phyloP scores from a whole-genome alignment of 2,888 invertebrate species.

The Smittia sp. region DNA sequence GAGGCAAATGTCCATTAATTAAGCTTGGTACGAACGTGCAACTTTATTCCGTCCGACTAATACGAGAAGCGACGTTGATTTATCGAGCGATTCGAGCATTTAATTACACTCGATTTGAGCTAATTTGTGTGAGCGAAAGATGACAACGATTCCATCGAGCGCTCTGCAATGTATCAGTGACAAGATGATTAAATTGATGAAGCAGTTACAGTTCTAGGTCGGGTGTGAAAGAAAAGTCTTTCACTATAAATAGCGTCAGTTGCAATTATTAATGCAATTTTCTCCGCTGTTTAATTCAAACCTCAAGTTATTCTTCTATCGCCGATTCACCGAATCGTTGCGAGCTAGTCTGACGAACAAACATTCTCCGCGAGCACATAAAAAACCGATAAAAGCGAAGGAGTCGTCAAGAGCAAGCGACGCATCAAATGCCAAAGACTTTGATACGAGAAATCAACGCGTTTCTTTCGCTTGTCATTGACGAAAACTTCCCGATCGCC shows the following conservation, averaged over 20 bases:
- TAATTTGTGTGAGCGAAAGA: not conserved
- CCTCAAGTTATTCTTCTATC: not conserved
- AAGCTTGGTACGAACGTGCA: not conserved
- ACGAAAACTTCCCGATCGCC: not conserved
- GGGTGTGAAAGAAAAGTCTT: not conserved
- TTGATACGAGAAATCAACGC: not conserved
- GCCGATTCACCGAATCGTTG: not conserved
- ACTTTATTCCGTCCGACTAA: not conserved
- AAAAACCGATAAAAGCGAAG: not conserved
- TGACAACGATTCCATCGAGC: not conserved
- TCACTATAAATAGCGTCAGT: not conserved
- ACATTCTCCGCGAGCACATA: not conserved
- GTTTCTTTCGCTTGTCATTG: not conserved
- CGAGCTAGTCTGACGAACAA: too few relatives aligned
- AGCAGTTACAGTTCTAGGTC: not conserved
- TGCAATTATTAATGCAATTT: not conserved
- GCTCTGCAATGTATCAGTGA: too few relatives aligned
- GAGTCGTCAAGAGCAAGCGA: not conserved
- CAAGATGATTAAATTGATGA: too few relatives aligned
- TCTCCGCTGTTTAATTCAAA: not conserved
- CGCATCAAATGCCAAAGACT: not conserved
- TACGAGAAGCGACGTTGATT: not conserved
- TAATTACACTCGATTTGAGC: not conserved
- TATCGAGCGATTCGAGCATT: not conserved
- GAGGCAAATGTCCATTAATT: conserved; percentile 3